Percentiles rank a stretch among this genome's conserved stretches.
Evolutionary conservation across 2,797 vertebrate species (phyloP).

Genomic region (Sebastes trivittatus): DNA sequence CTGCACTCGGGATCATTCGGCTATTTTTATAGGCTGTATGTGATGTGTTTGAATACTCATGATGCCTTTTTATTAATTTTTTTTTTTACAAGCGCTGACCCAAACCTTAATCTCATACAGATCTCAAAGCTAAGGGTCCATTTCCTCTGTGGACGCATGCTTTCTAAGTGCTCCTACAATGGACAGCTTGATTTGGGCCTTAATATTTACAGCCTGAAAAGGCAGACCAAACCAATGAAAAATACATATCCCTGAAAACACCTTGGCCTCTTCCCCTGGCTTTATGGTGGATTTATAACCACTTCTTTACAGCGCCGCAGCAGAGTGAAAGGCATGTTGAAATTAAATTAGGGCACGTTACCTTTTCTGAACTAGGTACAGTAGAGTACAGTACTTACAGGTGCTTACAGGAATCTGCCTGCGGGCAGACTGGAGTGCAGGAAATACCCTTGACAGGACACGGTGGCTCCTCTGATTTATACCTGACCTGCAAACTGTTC

Average conservation of each 20-base stretch:
- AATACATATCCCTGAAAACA: slow-evolving; percentile 75
- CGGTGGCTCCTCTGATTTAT: slow-evolving; percentile 32
- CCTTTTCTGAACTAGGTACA: slow-evolving; percentile 51
- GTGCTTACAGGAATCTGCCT: slow-evolving; percentile 46
- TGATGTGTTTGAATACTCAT: slow-evolving; percentile 4
- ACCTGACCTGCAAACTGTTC: slow-evolving; percentile 32
- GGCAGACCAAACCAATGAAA: slow-evolving; percentile 66
- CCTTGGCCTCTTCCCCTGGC: slow-evolving; percentile 54
- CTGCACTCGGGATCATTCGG: slow-evolving; percentile 7
- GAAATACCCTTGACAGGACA: slow-evolving; percentile 38
- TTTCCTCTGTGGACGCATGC: slow-evolving; percentile 48
- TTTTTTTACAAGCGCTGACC: background rate
- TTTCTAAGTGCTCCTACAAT: slow-evolving; percentile 71
- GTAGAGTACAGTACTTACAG: slow-evolving; percentile 25
- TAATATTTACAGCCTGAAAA: slow-evolving; percentile 63
- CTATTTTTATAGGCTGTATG: slow-evolving; percentile 17
- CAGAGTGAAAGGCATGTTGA: slow-evolving; percentile 63
- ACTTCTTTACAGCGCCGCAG: slow-evolving; percentile 45
- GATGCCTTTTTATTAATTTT: background rate
- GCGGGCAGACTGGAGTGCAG: slow-evolving; percentile 46
- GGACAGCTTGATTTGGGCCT: slow-evolving; percentile 55
- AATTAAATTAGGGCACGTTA: slow-evolving; percentile 55
- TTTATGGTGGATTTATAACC: slow-evolving; percentile 72
- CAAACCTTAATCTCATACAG: slow-evolving; percentile 31
- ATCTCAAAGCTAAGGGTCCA: slow-evolving; percentile 25